These are phyloP conservation scores for Sphaeramia orbicularis DNA, from an alignment of 2,797 vertebrate genomes.

Conservation along the genomic window DNA sequence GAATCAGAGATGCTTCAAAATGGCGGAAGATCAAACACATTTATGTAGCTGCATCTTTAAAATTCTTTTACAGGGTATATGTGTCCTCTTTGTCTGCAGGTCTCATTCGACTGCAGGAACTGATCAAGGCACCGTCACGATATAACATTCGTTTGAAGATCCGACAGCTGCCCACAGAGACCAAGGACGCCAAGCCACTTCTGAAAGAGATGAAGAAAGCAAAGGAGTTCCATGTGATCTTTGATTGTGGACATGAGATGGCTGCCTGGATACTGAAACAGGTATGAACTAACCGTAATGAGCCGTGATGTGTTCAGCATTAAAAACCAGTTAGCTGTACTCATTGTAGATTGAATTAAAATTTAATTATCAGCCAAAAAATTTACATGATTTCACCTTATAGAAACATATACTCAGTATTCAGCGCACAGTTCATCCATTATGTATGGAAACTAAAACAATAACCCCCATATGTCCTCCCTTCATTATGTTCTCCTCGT, in stretches of 20 bases:
- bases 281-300: slow-evolving; percentile 72
- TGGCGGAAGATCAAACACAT: slow-evolving; percentile 72
- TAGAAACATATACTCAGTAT: slow-evolving; percentile 20
- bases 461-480: slow-evolving; percentile 35
- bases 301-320: slow-evolving; percentile 13
- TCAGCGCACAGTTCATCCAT: slow-evolving; percentile 38
- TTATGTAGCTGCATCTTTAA: slow-evolving; percentile 54
- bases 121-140: slow-evolving; percentile 98
- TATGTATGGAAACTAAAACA: slow-evolving; percentile 51
- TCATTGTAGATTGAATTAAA: slow-evolving; percentile 50
- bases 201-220: slow-evolving; percentile 99
- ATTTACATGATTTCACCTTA: slow-evolving; percentile 45
- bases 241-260: slow-evolving; percentile 98
- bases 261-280: slow-evolving; percentile 98
- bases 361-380: slow-evolving; percentile 43
- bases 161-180: slow-evolving; percentile 95
- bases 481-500: slow-evolving; percentile 41
- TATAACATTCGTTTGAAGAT: slow-evolving; percentile 99
- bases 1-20: slow-evolving; percentile 64
- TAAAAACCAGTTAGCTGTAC: not conserved
- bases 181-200: slow-evolving; percentile 97
- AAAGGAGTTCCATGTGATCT: slow-evolving; percentile 98
- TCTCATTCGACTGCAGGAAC: slow-evolving; percentile 97
- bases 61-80: slow-evolving; percentile 59
- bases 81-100: slow-evolving; percentile 83